phyloP scores from a whole-genome alignment of 2,113 vertebrate species.

The Crotalus viridis region DNA sequence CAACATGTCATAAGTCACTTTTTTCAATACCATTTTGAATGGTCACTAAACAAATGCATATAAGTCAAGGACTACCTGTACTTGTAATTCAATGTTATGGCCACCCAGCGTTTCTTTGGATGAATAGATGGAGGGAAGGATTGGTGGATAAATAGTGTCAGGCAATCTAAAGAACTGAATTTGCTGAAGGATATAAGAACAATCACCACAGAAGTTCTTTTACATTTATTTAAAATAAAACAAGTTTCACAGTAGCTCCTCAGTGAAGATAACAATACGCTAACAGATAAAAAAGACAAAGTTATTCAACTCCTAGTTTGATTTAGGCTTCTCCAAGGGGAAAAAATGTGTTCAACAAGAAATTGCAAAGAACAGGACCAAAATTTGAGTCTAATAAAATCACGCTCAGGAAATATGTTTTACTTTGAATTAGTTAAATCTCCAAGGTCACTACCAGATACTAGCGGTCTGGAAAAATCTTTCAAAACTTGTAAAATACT shows the following conservation, averaged over 20 bases:
- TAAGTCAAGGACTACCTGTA: background rate
- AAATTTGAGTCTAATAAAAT: background rate
- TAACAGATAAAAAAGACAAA: background rate
- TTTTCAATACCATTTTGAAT: background rate
- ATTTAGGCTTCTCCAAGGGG: background rate
- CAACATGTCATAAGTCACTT: background rate
- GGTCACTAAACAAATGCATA: background rate
- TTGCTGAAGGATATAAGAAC: background rate
- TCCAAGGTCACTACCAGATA: background rate
- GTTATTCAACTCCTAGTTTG: background rate
- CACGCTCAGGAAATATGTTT: background rate
- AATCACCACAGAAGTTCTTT: background rate
- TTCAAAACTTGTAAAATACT: background rate
- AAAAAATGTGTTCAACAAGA: background rate
- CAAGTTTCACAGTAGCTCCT: background rate
- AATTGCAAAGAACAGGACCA: background rate
- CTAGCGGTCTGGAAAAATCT: background rate
- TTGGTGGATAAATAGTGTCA: background rate
- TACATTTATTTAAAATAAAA: background rate
- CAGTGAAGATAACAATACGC: background rate
- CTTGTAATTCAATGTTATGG: background rate
- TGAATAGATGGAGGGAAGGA: background rate
- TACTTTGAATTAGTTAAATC: background rate
- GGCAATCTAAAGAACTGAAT: background rate
- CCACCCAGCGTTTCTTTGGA: background rate